These are phyloP conservation scores for Anabacerthia variegaticeps DNA, from an alignment of 2,797 vertebrate species.

Conservation along the genomic window DNA sequence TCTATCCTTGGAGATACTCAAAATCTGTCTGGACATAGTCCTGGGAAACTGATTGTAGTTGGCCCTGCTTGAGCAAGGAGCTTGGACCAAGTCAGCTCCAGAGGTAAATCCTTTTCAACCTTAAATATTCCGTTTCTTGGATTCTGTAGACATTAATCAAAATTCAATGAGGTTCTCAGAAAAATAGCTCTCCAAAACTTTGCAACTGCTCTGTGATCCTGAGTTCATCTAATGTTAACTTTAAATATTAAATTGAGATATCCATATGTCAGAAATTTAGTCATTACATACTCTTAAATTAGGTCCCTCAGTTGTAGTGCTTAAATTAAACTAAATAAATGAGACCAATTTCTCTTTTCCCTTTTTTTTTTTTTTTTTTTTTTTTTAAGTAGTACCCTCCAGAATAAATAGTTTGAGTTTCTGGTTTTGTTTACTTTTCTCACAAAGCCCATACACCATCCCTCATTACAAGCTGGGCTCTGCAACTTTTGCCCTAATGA, in stretches of 20 bases:
- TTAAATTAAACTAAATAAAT: constrained; percentile 20
- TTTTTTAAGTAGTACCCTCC: not conserved
- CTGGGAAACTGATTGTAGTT: not conserved
- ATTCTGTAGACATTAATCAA: not conserved
- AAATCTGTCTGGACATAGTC: not conserved
- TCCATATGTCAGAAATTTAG: not conserved
- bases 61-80: not conserved
- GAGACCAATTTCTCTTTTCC: not conserved
- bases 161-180: too few species aligned
- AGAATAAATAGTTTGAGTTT: not conserved
- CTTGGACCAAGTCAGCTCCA: not conserved
- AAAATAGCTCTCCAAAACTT: not conserved
- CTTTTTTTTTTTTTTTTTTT: too few species aligned
- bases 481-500: not conserved
- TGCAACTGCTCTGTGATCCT: not conserved
- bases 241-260: not conserved
- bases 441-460: not conserved
- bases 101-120: not conserved
- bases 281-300: not conserved
- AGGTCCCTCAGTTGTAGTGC: not conserved
- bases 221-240: not conserved
- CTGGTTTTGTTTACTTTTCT: not conserved
- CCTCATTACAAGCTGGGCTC: not conserved
- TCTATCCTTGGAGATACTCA: not conserved
- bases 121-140: not conserved